Percentiles rank a stretch among this genome's conserved stretches.
phyloP scores from a whole-genome alignment of 1,140 invertebrate genomes.

The Microplitis demolitor region DNA sequence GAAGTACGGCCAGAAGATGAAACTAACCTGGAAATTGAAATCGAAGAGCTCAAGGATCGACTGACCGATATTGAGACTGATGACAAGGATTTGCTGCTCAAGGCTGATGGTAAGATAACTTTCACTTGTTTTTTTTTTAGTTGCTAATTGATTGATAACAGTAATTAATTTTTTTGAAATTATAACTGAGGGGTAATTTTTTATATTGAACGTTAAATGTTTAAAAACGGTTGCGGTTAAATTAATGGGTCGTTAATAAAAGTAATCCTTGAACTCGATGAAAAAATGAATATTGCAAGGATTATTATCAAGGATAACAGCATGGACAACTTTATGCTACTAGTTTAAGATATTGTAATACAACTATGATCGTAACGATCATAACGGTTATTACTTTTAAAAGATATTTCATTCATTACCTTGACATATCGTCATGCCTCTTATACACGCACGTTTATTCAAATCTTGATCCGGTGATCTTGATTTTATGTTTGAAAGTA shows the following conservation, averaged over 20 bases:
- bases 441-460: background rate
- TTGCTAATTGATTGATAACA: background rate
- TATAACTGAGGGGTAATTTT: background rate
- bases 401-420: constrained; percentile 11
- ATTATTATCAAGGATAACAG: constrained; percentile 40
- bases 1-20: constrained; percentile 31
- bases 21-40: constrained; percentile 40
- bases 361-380: background rate
- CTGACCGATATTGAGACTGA: constrained; percentile 46
- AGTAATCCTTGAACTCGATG: constrained; percentile 38
- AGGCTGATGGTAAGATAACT: constrained; percentile 48
- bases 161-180: background rate
- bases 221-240: too few species aligned
- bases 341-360: too few species aligned
- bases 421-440: background rate
- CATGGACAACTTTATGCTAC: constrained; percentile 7
- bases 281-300: constrained; percentile 35
- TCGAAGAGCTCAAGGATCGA: constrained; percentile 42
- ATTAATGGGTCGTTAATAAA: constrained; percentile 43
- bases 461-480: too few species aligned
- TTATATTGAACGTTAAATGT: background rate
- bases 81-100: constrained; percentile 52
- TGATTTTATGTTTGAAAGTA: too few species aligned
- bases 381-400: constrained; percentile 4
- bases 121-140: background rate